Conservation (phyloP, 2,888 invertebrate genomes). For the Microctonus aethiopoides region DNA sequence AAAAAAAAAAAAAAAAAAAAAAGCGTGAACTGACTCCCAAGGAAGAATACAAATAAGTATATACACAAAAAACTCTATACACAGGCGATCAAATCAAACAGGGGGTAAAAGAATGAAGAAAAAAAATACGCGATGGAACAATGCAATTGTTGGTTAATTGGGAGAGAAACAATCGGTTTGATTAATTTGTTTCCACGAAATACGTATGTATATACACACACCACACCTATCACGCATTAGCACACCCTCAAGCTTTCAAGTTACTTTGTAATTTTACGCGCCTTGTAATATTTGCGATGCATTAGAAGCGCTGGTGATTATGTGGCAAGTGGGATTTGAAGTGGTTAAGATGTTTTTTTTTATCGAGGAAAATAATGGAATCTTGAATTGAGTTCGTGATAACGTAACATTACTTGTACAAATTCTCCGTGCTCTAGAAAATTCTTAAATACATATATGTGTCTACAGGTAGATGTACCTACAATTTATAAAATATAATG, state of each 20-base stretch:
- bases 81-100: conserved; percentile 50
- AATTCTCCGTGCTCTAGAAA: neutral
- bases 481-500: neutral
- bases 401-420: conserved; percentile 44
- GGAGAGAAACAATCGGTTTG: conserved; percentile 42
- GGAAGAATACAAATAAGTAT: too few species aligned
- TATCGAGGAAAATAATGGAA: conserved; percentile 3
- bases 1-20: conserved; percentile 24
- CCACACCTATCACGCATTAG: too few species aligned
- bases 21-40: too few species aligned
- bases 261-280: conserved; percentile 52
- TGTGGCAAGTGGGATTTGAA: neutral
- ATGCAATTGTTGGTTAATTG: conserved; percentile 44
- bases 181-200: conserved; percentile 60
- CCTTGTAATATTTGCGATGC: conserved; percentile 44
- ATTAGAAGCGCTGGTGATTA: conserved; percentile 33
- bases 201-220: conserved; percentile 29
- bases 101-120: conserved; percentile 53
- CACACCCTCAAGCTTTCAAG: conserved; percentile 54
- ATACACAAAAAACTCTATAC: neutral
- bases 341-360: conserved; percentile 9
- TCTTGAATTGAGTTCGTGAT: conserved; percentile 42
- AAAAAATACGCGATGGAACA: conserved; percentile 47
- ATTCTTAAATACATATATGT: neutral
- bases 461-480: too few species aligned